These are phyloP conservation scores for Darevskia nairensis DNA, from an alignment of 2,797 vertebrate species.

Conservation along the genomic window DNA sequence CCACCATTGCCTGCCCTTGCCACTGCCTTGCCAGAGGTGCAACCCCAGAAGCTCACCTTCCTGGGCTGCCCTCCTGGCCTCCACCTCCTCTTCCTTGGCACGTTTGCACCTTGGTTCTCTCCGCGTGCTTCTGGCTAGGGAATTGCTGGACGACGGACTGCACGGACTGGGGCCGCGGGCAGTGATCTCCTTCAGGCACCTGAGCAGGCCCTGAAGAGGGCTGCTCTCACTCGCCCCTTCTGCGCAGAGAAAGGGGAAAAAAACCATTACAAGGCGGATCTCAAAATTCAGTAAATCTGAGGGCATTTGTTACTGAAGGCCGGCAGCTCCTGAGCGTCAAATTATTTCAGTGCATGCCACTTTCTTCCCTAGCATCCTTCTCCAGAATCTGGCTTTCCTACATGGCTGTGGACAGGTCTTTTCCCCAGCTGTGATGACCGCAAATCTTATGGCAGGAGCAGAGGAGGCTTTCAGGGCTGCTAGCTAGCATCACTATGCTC, in stretches of 20 bases:
- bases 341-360: neutral
- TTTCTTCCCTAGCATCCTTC: neutral
- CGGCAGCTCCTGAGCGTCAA: neutral
- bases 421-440: no score
- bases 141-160: fast-evolving
- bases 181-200: slow-evolving; percentile 10
- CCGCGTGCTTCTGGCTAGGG: neutral
- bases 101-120: fast-evolving
- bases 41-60: neutral
- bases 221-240: fast-evolving
- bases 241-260: neutral
- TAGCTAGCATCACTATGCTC: no score
- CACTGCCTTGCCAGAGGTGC: neutral
- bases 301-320: neutral
- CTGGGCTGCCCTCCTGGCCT: neutral
- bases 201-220: slow-evolving; percentile 2
- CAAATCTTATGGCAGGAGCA: no score
- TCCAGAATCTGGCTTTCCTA: neutral
- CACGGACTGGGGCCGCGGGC: neutral
- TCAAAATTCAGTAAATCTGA: neutral
- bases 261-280: fast-evolving
- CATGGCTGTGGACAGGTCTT: no score
- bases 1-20: neutral
- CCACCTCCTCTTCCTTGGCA: neutral
- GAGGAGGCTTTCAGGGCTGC: no score